phyloP scores from a whole-genome alignment of 2,113 vertebrate species.

The Psammodynastes pulverulentus region DNA sequence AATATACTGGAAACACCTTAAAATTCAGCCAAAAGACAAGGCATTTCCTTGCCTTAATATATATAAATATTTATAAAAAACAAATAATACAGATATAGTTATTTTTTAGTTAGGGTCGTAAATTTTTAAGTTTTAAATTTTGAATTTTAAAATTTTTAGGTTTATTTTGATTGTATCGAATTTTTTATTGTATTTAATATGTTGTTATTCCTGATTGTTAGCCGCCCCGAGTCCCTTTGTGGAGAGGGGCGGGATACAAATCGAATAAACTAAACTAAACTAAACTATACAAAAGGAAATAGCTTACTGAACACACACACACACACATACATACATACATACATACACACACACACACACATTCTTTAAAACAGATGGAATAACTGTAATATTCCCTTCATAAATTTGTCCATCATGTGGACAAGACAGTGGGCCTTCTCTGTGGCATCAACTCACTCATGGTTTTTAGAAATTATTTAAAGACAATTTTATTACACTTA shows the following conservation, averaged over 20 bases:
- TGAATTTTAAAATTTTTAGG: too few species aligned
- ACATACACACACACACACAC: too few species aligned
- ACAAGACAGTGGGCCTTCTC: neutral
- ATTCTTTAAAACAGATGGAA: neutral
- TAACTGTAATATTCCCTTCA: neutral
- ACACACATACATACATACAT: neutral
- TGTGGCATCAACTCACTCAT: neutral
- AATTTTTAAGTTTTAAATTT: too few species aligned
- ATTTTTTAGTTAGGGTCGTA: too few species aligned
- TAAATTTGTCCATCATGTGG: neutral
- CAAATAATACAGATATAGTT: neutral
- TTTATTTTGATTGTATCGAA: too few species aligned
- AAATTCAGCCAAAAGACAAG: neutral
- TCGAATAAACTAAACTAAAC: too few species aligned
- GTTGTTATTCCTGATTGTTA: too few species aligned
- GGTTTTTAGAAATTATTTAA: neutral
- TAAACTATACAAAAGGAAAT: neutral
- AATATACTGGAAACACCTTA: neutral
- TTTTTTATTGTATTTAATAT: too few species aligned
- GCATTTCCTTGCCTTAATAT: neutral
- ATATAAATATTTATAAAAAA: neutral
- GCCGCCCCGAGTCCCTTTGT: too few species aligned
- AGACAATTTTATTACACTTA: neutral
- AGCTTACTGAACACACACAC: neutral
- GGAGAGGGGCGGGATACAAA: too few species aligned